These are phyloP conservation scores for Drosophila rufa DNA, from an alignment of 1,140 invertebrate species.

Conservation along the genomic window DNA sequence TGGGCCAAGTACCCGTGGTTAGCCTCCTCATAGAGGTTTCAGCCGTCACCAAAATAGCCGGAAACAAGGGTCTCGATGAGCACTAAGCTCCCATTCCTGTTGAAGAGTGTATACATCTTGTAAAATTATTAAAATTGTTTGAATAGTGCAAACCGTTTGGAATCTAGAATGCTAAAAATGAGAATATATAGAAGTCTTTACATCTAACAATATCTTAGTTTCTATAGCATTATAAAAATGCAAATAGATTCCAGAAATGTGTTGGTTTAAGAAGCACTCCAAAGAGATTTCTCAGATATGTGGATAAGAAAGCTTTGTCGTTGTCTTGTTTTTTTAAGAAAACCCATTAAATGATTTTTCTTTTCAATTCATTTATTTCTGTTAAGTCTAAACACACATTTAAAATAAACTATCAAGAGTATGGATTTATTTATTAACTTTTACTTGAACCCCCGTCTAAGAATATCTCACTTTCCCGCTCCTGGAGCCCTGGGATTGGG, in stretches of 20 bases:
- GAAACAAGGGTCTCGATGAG: neutral
- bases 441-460: neutral
- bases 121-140: constrained; percentile 6
- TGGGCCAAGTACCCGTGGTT: no score
- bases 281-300: no score
- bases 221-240: no score
- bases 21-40: no score
- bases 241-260: no score
- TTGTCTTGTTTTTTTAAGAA: no score
- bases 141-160: neutral
- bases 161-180: neutral
- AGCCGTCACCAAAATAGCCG: neutral
- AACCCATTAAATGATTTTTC: neutral
- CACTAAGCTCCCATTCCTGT: neutral
- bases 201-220: neutral
- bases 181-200: neutral
- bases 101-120: neutral
- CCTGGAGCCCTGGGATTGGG: constrained; percentile 84
- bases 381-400: neutral
- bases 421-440: constrained; percentile 2
- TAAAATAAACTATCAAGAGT: neutral
- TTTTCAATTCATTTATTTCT: neutral
- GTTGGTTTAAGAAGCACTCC: no score
- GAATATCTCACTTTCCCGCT: constrained; percentile 31
- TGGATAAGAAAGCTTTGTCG: neutral